A percentile compares a stretch with the other conserved stretches of the same genome.
phyloP scores from a whole-genome alignment of 1,140 invertebrate genomes.

The Drosophila subpulchrella region DNA sequence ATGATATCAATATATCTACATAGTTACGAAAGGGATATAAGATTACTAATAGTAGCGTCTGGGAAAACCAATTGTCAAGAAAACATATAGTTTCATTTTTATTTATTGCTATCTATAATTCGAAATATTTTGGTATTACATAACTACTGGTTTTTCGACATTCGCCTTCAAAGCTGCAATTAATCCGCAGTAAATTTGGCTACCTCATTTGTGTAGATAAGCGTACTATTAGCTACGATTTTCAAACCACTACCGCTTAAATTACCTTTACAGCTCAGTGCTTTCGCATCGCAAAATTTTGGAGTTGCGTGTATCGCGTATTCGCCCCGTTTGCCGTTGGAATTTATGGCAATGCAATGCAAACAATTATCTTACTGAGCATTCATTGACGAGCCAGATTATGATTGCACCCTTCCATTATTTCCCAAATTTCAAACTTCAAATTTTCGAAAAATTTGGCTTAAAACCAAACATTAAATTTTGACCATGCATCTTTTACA shows the following conservation, averaged over 20 bases:
- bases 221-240: slow-evolving; percentile 23
- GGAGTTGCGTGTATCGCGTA: slow-evolving; percentile 11
- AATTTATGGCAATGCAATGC: slow-evolving; percentile 40
- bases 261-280: slow-evolving; percentile 37
- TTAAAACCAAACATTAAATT: neutral
- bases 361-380: slow-evolving; percentile 51
- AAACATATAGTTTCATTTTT: no score
- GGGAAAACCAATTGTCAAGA: no score
- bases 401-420: slow-evolving; percentile 4
- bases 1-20: neutral
- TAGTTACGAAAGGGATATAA: no score
- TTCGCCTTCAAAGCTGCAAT: neutral
- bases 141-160: no score
- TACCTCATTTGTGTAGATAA: slow-evolving; percentile 6
- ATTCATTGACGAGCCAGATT: slow-evolving; percentile 55
- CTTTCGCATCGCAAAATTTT: neutral
- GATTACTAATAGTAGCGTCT: no score
- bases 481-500: neutral
- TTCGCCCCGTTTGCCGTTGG: slow-evolving; percentile 20
- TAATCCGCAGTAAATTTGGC: slow-evolving; percentile 48
- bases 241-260: slow-evolving; percentile 50
- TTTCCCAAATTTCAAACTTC: neutral
- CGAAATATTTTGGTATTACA: no score
- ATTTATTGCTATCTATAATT: neutral
- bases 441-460: neutral